Evolutionary conservation across 2,113 vertebrate genomes (phyloP).

Genomic region (Charina bottae): DNA sequence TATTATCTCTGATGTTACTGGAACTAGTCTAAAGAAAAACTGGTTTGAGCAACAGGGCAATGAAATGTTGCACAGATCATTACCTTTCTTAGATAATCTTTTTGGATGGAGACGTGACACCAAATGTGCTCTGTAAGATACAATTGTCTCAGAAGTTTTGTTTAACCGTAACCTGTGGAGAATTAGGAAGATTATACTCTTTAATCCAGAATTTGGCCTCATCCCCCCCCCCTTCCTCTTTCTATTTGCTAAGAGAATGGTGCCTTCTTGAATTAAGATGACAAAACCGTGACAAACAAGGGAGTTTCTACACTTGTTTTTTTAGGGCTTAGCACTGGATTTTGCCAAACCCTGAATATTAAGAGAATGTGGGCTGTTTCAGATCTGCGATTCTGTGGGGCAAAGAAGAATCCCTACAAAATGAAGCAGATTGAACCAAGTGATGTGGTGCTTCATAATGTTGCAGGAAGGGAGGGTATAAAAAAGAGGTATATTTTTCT

Average conservation of each 20-base stretch:
- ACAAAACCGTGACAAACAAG: neutral
- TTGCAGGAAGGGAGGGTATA: neutral
- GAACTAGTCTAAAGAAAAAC: neutral
- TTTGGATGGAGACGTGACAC: neutral
- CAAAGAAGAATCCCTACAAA: neutral
- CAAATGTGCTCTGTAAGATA: neutral
- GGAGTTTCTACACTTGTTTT: neutral
- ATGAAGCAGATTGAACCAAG: neutral
- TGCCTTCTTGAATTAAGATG: neutral
- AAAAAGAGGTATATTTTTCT: neutral
- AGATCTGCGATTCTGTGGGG: neutral
- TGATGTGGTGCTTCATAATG: neutral
- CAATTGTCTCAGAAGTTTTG: neutral
- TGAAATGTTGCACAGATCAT: neutral
- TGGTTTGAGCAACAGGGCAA: neutral
- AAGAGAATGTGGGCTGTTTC: neutral
- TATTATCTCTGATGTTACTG: neutral
- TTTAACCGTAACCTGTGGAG: neutral
- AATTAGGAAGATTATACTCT: neutral
- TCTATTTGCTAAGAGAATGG: neutral
- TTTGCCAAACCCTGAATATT: neutral
- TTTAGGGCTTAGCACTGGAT: neutral
- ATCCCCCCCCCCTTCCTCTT: neutral
- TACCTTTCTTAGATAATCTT: neutral
- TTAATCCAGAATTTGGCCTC: neutral